These are phyloP conservation scores for Phyllotis vaccarum DNA, from an alignment of 2,797 vertebrate genomes.

Conservation along the genomic window DNA sequence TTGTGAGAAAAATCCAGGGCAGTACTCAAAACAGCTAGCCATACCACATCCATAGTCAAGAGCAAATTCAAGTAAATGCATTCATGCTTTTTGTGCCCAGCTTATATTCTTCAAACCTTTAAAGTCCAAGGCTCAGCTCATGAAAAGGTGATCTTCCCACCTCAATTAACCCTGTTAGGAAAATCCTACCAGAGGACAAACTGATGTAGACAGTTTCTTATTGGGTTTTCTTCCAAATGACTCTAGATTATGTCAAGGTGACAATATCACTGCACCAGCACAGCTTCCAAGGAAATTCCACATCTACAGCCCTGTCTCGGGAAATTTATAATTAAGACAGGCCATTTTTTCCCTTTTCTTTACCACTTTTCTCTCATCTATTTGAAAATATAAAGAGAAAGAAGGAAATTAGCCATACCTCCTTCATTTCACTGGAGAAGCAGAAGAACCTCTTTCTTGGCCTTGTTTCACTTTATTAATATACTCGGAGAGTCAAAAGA, in stretches of 20 bases:
- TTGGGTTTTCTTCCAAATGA: neutral
- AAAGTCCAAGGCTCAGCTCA: neutral
- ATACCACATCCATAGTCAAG: neutral
- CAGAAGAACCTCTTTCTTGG: neutral
- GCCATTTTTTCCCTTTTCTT: neutral
- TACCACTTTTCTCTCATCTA: neutral
- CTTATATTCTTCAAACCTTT: neutral
- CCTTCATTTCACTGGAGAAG: neutral
- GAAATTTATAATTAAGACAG: neutral
- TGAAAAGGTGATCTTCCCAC: neutral
- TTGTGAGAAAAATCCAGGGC: neutral
- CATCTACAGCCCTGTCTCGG: neutral
- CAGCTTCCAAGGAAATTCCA: neutral
- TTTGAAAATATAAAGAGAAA: neutral
- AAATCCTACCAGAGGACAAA: neutral
- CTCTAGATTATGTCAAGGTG: neutral
- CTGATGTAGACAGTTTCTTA: neutral
- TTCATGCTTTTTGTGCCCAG: neutral
- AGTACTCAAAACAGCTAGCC: neutral
- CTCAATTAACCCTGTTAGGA: neutral
- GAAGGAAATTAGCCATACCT: neutral
- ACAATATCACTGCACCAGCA: neutral
- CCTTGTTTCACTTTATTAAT: neutral
- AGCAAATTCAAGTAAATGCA: neutral
- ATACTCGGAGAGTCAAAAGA: neutral